Evolutionary conservation across 2,888 invertebrate species (phyloP).

Genomic region (Graphium colonna): DNA sequence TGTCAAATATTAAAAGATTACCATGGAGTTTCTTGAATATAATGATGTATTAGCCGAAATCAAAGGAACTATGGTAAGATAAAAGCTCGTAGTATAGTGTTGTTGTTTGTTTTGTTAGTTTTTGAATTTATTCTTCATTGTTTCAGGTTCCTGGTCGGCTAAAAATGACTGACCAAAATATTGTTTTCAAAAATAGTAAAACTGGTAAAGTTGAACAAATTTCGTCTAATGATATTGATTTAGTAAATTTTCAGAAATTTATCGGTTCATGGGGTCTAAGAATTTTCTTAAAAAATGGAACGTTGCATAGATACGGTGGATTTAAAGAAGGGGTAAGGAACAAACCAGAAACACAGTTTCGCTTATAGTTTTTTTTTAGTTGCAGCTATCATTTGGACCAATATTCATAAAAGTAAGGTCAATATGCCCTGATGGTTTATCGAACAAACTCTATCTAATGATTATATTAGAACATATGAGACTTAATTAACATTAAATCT

Average conservation of each 20-base stretch:
- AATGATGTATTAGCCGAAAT: conserved; percentile 91
- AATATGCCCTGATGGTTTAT: too few relatives aligned
- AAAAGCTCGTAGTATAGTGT: conserved; percentile 14
- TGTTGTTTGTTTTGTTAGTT: background rate
- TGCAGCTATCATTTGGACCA: too few relatives aligned
- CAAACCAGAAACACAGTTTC: background rate
- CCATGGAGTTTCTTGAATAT: conserved; percentile 93
- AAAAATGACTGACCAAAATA: conserved; percentile 93
- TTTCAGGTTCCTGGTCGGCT: conserved; percentile 92
- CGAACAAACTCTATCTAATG: too few relatives aligned
- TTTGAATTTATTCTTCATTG: background rate
- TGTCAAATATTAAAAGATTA: conserved; percentile 15
- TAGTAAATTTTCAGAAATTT: conserved; percentile 95
- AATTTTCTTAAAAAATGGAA: conserved; percentile 93
- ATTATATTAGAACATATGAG: too few relatives aligned
- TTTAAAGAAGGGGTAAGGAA: conserved; percentile 90
- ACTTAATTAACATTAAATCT: too few relatives aligned
- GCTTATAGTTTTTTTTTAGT: too few relatives aligned
- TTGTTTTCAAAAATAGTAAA: conserved; percentile 96
- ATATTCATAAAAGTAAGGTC: background rate
- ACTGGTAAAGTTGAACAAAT: conserved; percentile 98
- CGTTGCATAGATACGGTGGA: conserved; percentile 94
- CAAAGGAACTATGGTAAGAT: conserved; percentile 91
- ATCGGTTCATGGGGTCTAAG: conserved; percentile 94
- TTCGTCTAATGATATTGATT: conserved; percentile 89